Evolutionary conservation across 2,113 vertebrate species (phyloP).

Genomic region (Eurystomus gularis): DNA sequence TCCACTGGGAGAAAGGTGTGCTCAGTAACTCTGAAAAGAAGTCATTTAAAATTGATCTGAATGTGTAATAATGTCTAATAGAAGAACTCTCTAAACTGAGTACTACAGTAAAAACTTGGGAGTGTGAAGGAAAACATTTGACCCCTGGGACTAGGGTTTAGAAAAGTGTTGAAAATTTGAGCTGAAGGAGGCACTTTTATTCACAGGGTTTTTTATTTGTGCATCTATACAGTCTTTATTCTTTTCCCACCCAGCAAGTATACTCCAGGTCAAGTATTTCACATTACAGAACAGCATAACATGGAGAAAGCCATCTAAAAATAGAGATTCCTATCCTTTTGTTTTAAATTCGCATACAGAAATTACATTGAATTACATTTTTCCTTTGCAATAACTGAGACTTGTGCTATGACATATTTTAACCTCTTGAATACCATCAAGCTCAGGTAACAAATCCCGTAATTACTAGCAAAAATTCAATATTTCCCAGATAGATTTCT

Average conservation of each 20-base stretch:
- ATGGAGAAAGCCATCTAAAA: not conserved
- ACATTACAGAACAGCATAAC: not conserved
- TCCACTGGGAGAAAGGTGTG: not conserved
- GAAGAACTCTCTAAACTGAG: not conserved
- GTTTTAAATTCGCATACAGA: not conserved
- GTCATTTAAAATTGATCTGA: constrained; percentile 13
- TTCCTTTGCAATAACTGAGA: not conserved
- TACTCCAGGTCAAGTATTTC: not conserved
- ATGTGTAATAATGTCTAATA: constrained; percentile 5
- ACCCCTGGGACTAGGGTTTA: not conserved
- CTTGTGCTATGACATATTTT: not conserved
- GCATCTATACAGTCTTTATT: not conserved
- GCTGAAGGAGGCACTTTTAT: not conserved
- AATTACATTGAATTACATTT: not conserved
- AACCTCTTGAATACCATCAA: not conserved
- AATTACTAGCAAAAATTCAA: not conserved
- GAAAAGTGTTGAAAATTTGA: not conserved
- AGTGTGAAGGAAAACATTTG: not conserved
- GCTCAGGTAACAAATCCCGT: not conserved
- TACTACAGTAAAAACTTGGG: not conserved
- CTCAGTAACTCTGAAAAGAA: not conserved
- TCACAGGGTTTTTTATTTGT: not conserved
- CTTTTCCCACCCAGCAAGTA: not conserved
- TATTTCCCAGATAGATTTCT: not conserved
- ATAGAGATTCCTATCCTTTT: not conserved